Evolutionary conservation across 2,888 invertebrate species (phyloP).

Genomic region (Bimastos eiseni): DNA sequence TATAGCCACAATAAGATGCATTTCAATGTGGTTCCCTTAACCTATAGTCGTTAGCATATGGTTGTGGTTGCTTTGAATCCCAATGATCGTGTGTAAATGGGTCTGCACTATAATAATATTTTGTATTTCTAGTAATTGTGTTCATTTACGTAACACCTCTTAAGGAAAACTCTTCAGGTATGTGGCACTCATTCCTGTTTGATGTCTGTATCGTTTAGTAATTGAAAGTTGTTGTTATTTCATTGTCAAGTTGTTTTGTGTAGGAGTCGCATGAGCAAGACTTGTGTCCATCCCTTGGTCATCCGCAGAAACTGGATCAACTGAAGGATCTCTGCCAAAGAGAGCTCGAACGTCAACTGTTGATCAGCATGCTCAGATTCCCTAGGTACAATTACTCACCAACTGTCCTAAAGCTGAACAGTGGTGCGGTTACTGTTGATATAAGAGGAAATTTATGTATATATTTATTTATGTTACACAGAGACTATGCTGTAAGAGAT

Average conservation of each 20-base stretch:
- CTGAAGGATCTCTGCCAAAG: slow-evolving; percentile 51
- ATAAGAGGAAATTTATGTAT: not conserved
- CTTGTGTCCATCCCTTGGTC: slow-evolving; percentile 58
- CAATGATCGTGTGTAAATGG: too few species aligned
- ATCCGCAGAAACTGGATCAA: slow-evolving; percentile 53
- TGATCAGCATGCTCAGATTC: slow-evolving; percentile 47
- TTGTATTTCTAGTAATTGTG: too few species aligned
- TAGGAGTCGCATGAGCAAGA: slow-evolving; percentile 45
- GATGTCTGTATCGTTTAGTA: not conserved
- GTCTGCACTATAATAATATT: too few species aligned
- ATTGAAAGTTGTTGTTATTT: not conserved
- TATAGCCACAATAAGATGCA: too few species aligned
- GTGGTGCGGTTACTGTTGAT: not conserved
- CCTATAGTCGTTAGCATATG: too few species aligned
- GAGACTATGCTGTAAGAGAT: too few species aligned
- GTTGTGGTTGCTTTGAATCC: too few species aligned
- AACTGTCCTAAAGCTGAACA: not conserved
- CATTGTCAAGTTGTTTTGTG: not conserved
- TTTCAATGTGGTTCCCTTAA: too few species aligned
- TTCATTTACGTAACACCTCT: too few species aligned
- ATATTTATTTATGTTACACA: too few species aligned
- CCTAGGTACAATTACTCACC: slow-evolving; percentile 36
- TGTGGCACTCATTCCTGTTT: not conserved
- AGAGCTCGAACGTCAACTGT: slow-evolving; percentile 52
- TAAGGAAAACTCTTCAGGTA: too few species aligned